phyloP scores from a whole-genome alignment of 2,888 invertebrate genomes.

The Siphlonurus alternatus region DNA sequence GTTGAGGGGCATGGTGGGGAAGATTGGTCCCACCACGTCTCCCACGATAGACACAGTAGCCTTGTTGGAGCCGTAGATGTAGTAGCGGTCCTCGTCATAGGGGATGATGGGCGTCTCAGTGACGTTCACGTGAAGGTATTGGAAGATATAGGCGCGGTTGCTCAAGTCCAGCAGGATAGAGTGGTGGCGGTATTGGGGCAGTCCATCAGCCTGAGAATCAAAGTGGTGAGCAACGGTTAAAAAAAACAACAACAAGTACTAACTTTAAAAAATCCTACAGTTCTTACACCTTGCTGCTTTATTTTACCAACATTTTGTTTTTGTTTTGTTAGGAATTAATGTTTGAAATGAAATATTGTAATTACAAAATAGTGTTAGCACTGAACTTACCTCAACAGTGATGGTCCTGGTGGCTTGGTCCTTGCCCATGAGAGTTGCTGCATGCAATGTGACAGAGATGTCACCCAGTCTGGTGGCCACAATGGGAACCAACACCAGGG shows the following conservation, averaged over 20 bases:
- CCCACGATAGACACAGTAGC: slow-evolving; percentile 72
- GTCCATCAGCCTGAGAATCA: slow-evolving; percentile 62
- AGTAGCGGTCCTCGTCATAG: slow-evolving; percentile 78
- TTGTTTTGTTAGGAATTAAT: not conserved
- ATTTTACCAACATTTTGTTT: not conserved
- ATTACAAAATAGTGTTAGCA: slow-evolving; percentile 2
- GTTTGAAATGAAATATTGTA: not conserved
- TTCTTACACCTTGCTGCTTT: not conserved
- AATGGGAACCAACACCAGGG: slow-evolving; percentile 77
- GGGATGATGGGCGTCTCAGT: slow-evolving; percentile 87
- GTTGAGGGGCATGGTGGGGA: slow-evolving; percentile 83
- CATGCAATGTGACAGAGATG: slow-evolving; percentile 52
- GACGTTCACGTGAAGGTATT: slow-evolving; percentile 90
- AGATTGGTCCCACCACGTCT: slow-evolving; percentile 84
- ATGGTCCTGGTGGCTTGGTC: slow-evolving; percentile 47
- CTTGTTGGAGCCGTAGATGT: slow-evolving; percentile 81
- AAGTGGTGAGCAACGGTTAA: slow-evolving; percentile 8
- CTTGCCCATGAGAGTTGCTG: slow-evolving; percentile 52
- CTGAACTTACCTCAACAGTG: slow-evolving; percentile 42
- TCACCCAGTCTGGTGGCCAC: slow-evolving; percentile 67
- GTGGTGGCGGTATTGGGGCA: slow-evolving; percentile 84
- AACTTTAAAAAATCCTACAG: slow-evolving; percentile 7
- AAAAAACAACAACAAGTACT: slow-evolving; percentile 11
- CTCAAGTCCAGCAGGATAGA: slow-evolving; percentile 82
- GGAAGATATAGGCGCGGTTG: slow-evolving; percentile 78